Percentiles rank a stretch among this genome's conserved stretches.
Conservation (phyloP, 2,113 vertebrate species). For the Leucosticte australis region DNA sequence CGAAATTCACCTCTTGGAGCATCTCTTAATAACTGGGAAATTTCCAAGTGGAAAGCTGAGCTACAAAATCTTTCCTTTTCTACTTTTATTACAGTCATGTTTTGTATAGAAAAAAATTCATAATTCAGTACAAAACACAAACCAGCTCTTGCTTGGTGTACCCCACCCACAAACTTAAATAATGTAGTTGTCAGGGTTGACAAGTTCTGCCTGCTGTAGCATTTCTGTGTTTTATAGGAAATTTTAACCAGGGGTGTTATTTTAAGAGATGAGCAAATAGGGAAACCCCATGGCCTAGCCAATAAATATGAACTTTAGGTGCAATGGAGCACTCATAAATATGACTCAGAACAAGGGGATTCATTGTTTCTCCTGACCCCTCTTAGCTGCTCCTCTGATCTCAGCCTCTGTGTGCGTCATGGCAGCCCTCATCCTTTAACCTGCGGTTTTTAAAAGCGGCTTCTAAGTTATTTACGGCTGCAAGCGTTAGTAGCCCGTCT, state of each 20-base stretch:
- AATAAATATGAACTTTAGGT: conserved; percentile 80
- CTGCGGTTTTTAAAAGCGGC: conserved; percentile 72
- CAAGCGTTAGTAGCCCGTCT: conserved; percentile 59
- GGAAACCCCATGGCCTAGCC: conserved; percentile 73
- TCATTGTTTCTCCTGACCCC: conserved; percentile 71
- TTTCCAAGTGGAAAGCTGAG: neutral
- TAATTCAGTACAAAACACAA: conserved; percentile 35
- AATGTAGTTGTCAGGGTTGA: conserved; percentile 64
- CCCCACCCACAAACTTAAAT: conserved; percentile 57
- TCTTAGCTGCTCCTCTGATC: conserved; percentile 74
- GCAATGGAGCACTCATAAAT: conserved; percentile 79
- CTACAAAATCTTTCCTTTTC: neutral
- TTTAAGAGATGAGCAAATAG: conserved; percentile 82
- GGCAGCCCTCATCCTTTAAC: conserved; percentile 74
- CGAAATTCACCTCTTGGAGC: neutral
- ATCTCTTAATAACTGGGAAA: neutral
- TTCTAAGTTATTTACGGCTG: conserved; percentile 74
- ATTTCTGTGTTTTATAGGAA: conserved; percentile 65
- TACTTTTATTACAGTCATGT: neutral
- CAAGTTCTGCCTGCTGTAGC: conserved; percentile 53
- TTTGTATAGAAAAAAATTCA: conserved; percentile 9
- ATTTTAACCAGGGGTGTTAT: conserved; percentile 74
- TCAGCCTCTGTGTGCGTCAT: conserved; percentile 73
- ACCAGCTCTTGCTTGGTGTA: neutral
- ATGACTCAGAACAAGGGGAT: conserved; percentile 75